Evolutionary conservation across 2,113 vertebrate genomes (phyloP), one percentile per base, ranked within the genome.

Genomic region (Tachycineta bicolor): DNA sequence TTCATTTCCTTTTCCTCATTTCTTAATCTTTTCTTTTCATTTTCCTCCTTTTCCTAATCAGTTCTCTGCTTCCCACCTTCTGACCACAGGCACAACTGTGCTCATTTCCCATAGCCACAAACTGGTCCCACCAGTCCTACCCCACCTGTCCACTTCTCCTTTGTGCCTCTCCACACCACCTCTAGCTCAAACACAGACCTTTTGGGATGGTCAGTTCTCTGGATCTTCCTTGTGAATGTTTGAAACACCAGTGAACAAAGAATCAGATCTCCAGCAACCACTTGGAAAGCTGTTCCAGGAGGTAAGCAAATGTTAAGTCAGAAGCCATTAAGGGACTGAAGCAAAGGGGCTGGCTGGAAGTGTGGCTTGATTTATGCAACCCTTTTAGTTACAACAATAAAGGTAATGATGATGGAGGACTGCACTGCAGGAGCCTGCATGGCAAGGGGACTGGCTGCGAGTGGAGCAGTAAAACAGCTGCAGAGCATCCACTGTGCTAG

Each of bases 361-460:
- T n/a, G 20, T 9, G 26, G n/a, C 80, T 82, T 83, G 82, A 97
- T 96, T 96, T 87, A 94, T 75, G 89, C 86, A 83, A 78, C 83
- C 60, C 67, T 78, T 69, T 94, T 96, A 95, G 83, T 94, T 96
- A 71, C 39, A 90, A 91, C 77, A 94, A 82, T 86, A 97, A 94
- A 24, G 56, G 69, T 41, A 89, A 79, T 58, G 82, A 91, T 60
- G 88, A 90, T 59, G 69, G 37, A 37, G 9, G 37, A 59, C 63
- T 37, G 84, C 26, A 41, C 52, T 25, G 58, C 47, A 12, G 3
- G 11, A 93, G 78, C 65, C 94, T 91, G 52, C 56, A 55, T 0
- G 0, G 77, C 39, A 50, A 83, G 67, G 60, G 16, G 63, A 50
- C n/a, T 0, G 13, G 23, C 83, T 83, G 70, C 65, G 65, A 87